Base-by-base conservation (phyloP, 2,797 vertebrate genomes). In the Sebastes baramenuke region DNA sequence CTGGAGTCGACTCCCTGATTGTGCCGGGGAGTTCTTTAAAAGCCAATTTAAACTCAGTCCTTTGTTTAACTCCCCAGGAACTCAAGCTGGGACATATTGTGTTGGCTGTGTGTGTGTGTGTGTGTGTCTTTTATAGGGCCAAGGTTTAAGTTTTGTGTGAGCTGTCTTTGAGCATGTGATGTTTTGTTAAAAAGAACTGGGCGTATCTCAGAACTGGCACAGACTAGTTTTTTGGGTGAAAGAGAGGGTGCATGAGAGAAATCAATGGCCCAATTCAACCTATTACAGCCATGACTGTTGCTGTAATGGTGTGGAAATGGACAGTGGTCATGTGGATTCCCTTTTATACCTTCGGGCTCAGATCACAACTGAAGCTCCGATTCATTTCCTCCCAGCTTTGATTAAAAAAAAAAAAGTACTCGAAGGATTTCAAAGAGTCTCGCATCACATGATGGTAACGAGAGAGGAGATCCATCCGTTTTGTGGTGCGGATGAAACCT, bases 281-380 rank as follows among this genome's bases (percentile, higher is more conserved):
- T 75, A 87, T 93, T 91, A 93, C 86, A 92, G 87, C 90, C 93
- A 90, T 93, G 93, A 93, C 93, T 91, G 89, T 90, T 90, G 88
- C 85, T 87, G 86, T 93, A 92, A 93, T 92, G 85, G 93, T 90
- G 89, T 94, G 90, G 89, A 94, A 94, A 94, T 90, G 88, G 90
- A 88, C 88, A 89, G 82, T 89, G 88, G 92, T 93, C 92, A 93
- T 94, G 93, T 90, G 92, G 88, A 90, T 92, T 89, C 75, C 46
- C 80, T 80, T 87, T 89, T 88, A 68, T 89, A 90, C 89, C 93
- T 90, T 80, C 61, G 27, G 92, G 94, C 93, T 80, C 46, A 72
- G 87, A 89, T 89, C 89, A 88, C 85, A 92, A 93, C 83, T 89
- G 84, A 86, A 81, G 85, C 88, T 87, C 78, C 29, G 68, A 93